Evolutionary conservation across 2,113 vertebrate species (phyloP).

Genomic region (Anarhynchus alexandrinus): DNA sequence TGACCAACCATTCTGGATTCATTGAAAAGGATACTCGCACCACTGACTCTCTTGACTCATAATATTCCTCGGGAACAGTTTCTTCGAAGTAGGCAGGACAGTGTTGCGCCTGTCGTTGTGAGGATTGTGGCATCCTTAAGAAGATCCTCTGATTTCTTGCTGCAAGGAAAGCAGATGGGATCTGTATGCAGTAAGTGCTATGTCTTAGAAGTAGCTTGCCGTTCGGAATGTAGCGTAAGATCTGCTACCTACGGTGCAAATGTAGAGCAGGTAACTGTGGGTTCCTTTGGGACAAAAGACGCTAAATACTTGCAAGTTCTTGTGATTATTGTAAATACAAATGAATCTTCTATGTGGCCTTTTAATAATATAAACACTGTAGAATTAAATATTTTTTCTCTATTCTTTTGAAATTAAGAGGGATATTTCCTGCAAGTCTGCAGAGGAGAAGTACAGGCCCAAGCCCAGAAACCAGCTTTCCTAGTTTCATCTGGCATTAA

Average conservation of each 20-base stretch:
- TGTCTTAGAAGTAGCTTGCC: background rate
- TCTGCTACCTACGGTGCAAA: background rate
- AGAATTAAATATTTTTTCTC: background rate
- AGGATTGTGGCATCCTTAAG: background rate
- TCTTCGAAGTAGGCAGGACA: background rate
- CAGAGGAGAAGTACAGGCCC: background rate
- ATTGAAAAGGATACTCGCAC: background rate
- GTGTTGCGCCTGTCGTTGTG: background rate
- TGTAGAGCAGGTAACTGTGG: background rate
- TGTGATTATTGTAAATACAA: background rate
- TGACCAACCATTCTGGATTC: background rate
- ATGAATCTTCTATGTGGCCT: background rate
- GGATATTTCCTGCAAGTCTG: background rate
- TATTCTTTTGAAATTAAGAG: background rate
- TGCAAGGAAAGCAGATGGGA: background rate
- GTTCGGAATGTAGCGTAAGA: accelerated
- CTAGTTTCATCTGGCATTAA: background rate
- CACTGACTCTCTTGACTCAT: background rate
- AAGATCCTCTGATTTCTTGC: background rate
- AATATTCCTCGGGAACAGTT: background rate
- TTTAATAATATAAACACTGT: background rate
- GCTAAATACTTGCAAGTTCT: background rate
- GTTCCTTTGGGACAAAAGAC: background rate
- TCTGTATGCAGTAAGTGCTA: background rate
- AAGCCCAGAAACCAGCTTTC: background rate